Conservation (phyloP, 1,140 invertebrate species). For the Aphis craccivora region DNA sequence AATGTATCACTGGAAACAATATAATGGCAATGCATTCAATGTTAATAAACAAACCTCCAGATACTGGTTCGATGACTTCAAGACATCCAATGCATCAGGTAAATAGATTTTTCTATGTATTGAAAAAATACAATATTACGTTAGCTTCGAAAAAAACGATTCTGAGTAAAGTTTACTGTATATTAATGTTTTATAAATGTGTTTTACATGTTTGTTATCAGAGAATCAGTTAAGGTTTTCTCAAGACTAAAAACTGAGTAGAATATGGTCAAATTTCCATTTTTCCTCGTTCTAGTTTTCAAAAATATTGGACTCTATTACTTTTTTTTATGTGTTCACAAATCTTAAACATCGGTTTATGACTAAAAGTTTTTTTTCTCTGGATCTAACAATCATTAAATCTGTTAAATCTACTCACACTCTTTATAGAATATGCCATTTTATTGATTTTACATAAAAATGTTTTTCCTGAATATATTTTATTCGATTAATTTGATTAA, state of each 20-base stretch:
- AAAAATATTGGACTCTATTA: background rate
- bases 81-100: constrained; percentile 83
- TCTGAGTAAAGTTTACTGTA: background rate
- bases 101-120: background rate
- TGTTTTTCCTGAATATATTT: background rate
- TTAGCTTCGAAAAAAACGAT: background rate
- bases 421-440: background rate
- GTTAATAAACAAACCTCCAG: constrained; percentile 92
- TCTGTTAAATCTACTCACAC: background rate
- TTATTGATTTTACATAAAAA: background rate
- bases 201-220: background rate
- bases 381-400: no score
- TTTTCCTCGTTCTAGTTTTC: background rate
- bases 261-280: background rate
- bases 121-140: background rate
- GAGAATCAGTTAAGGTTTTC: background rate
- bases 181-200: background rate
- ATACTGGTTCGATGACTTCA: constrained; percentile 72
- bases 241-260: background rate
- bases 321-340: background rate
- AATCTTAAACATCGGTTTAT: background rate
- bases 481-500: background rate
- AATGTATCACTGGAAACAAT: constrained; percentile 81
- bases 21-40: constrained; percentile 85
- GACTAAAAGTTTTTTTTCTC: no score